Conservation (phyloP, 2,797 vertebrate genomes). For the Bucorvus abyssinicus region DNA sequence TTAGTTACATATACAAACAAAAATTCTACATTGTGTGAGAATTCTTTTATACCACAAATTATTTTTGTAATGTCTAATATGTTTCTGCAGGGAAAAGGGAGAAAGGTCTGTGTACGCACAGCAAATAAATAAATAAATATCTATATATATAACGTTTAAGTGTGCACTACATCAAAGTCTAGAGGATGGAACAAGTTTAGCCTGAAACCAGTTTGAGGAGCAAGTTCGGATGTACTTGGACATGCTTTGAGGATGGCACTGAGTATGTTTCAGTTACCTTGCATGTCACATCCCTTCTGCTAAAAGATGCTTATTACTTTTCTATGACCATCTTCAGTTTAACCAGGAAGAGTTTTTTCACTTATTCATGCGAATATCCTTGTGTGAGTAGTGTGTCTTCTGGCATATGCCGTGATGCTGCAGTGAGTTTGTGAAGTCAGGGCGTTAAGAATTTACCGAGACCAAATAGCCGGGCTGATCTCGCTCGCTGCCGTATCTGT, state of each 20-base stretch:
- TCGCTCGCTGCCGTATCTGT: not conserved
- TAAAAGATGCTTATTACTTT: slow-evolving; percentile 21
- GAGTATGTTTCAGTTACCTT: slow-evolving; percentile 9
- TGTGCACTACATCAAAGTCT: slow-evolving; percentile 61
- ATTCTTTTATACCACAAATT: slow-evolving; percentile 78
- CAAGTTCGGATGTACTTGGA: slow-evolving; percentile 46
- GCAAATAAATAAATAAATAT: slow-evolving; percentile 48
- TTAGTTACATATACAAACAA: slow-evolving; percentile 73
- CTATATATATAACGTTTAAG: slow-evolving; percentile 52
- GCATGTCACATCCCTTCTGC: slow-evolving; percentile 32
- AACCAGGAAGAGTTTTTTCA: not conserved
- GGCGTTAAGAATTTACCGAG: slow-evolving; percentile 2
- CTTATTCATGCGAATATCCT: not conserved
- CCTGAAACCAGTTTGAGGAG: slow-evolving; percentile 44
- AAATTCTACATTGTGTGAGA: slow-evolving; percentile 70
- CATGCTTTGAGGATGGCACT: not conserved
- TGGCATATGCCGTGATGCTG: not conserved
- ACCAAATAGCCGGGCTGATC: slow-evolving; percentile 21
- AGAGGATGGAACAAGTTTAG: slow-evolving; percentile 34
- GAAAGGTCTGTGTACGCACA: slow-evolving; percentile 65
- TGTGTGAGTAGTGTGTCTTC: not conserved
- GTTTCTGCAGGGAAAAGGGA: slow-evolving; percentile 67
- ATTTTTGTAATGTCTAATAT: slow-evolving; percentile 77
- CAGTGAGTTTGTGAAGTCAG: slow-evolving; percentile 46
- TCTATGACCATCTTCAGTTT: not conserved